phyloP scores from a whole-genome alignment of 2,888 invertebrate genomes.

The Drosophila prostipennis region DNA sequence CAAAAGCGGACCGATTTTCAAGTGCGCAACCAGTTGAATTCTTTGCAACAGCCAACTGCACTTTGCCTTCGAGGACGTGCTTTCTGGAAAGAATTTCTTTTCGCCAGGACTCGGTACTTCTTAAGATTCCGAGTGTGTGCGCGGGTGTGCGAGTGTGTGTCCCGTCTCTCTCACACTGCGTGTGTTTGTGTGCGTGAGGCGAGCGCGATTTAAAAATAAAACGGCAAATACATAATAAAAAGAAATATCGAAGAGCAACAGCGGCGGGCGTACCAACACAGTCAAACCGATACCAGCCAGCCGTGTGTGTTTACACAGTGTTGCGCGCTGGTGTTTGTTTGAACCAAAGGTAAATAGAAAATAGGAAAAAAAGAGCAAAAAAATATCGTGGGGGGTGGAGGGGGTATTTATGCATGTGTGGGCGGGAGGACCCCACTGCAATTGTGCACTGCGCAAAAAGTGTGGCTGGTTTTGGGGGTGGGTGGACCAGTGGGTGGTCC shows the following conservation, averaged over 20 bases:
- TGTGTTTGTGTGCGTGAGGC: constrained; percentile 31
- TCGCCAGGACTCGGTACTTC: constrained; percentile 14
- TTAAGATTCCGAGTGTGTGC: not conserved
- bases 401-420: not conserved
- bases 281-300: constrained; percentile 40
- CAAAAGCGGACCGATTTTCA: not conserved
- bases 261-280: constrained; percentile 44
- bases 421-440: constrained; percentile 27
- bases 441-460: constrained; percentile 15
- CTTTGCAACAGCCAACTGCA: constrained; percentile 12
- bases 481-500: constrained; percentile 17
- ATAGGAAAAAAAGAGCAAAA: constrained; percentile 42
- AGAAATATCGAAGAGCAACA: constrained; percentile 58
- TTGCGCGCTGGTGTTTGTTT: constrained; percentile 53
- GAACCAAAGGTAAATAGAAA: constrained; percentile 70
- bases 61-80: not conserved
- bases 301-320: constrained; percentile 63
- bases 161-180: constrained; percentile 32
- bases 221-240: constrained; percentile 72
- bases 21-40: constrained; percentile 34
- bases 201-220: constrained; percentile 77
- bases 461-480: constrained; percentile 1
- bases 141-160: not conserved
- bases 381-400: constrained; percentile 5
- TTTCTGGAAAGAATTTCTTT: not conserved